Evolutionary conservation across 2,797 vertebrate species (phyloP), one percentile per base, ranked within the genome.

Genomic region (Anabacerthia variegaticeps): DNA sequence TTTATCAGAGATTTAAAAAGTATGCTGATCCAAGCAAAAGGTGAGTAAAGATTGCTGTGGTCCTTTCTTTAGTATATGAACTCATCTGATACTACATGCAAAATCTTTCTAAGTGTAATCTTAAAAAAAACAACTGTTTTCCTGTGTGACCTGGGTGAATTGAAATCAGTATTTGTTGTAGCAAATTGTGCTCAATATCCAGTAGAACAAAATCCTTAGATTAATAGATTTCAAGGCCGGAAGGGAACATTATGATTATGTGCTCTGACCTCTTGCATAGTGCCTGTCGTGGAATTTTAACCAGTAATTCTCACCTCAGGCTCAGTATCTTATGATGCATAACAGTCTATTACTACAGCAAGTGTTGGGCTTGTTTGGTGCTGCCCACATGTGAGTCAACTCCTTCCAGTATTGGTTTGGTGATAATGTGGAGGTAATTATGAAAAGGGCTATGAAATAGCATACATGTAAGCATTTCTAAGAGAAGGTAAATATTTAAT

Each of bases 231-330:
- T 89, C 92, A 89, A 85, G 37, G 61, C 82, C 2, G 3, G 79
- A 95, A 88, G 79, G 34, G 56, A 89, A 55, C 52, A 87, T 93
- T 92, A 92, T 69, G 75, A 77, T 88, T 95, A 89, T 92, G 43
- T 84, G 79, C 46, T 92, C 54, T 96, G 93, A 93, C 88, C 95
- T 86, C 88, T 92, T 84, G 46, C 49, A 78, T 78, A 92, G 61
- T 0, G 0, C 51, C 10, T 8, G 61, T 74, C 55, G 77, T 37
- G 58, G 85, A 96, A 94, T 91, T 94, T 92, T 91, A 95, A 65
- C 37, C 72, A 83, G 82, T 85, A 95, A 93, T 80, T 95, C 72
- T 88, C 22, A n/a, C 85, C 75, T 71, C 3, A 2, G 79, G 72
- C 72, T 94, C 49, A 77, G 6, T 83, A 88, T 49, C 59, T 78